A percentile compares a stretch with the other conserved stretches of the same genome.
Conservation (phyloP, 2,888 invertebrate species). For the Deroplatys truncata region DNA sequence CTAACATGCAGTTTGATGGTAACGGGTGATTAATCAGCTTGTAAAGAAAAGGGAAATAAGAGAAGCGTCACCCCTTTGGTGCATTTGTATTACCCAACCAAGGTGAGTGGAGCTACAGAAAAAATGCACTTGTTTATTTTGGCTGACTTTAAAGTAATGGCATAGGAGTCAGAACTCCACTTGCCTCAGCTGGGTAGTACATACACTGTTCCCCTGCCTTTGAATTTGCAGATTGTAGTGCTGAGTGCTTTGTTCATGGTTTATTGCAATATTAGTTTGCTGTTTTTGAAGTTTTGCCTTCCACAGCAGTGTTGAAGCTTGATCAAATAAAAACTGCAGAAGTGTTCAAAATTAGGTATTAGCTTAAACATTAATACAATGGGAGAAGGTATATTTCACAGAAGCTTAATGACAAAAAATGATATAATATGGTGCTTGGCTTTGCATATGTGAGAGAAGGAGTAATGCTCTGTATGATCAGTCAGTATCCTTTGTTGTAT, state of each 20-base stretch:
- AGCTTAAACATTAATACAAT: neutral
- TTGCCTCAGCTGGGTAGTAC: neutral
- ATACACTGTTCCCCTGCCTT: neutral
- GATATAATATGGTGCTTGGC: neutral
- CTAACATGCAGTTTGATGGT: neutral
- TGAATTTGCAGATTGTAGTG: neutral
- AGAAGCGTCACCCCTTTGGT: neutral
- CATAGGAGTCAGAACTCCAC: too few species aligned
- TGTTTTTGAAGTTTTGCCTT: too few species aligned
- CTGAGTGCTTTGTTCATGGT: neutral
- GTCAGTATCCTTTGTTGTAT: neutral
- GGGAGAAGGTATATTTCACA: neutral
- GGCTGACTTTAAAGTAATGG: too few species aligned
- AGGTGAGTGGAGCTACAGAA: too few species aligned
- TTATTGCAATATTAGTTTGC: too few species aligned
- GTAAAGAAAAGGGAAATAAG: neutral
- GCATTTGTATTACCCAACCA: neutral
- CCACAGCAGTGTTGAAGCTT: too few species aligned
- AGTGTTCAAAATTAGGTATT: neutral
- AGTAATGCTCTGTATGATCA: neutral
- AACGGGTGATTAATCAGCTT: neutral
- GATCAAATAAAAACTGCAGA: too few species aligned
- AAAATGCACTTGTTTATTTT: too few species aligned
- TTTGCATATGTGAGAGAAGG: neutral
- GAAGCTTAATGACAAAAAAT: neutral